Percentiles rank a stretch among this genome's conserved stretches.
Evolutionary conservation across 1,140 invertebrate species (phyloP).

Genomic region (Luehdorfia chinensis): DNA sequence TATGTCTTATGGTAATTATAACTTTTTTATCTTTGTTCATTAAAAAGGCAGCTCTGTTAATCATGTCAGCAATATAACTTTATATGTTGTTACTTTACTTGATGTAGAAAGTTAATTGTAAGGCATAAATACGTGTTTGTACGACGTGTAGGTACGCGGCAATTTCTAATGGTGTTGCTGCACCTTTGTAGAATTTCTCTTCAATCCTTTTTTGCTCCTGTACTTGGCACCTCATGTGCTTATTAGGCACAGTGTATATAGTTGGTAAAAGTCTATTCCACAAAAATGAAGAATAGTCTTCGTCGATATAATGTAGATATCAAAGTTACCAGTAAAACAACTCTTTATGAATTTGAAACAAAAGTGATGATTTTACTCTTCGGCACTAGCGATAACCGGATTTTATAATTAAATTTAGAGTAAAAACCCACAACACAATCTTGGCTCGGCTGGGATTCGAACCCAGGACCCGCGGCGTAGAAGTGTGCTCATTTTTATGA

Average conservation of each 20-base stretch:
- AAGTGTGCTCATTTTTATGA: too few relatives aligned
- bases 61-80: constrained; percentile 17
- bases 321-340: too few relatives aligned
- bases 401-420: too few relatives aligned
- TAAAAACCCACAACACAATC: too few relatives aligned
- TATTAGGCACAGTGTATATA: constrained; percentile 10
- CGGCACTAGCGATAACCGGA: too few relatives aligned
- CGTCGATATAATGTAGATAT: too few relatives aligned
- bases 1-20: too few relatives aligned
- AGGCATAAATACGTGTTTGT: constrained; percentile 34
- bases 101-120: constrained; percentile 47
- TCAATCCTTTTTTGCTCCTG: constrained; percentile 19
- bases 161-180: constrained; percentile 52
- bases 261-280: constrained; percentile 1
- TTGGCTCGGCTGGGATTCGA: too few relatives aligned
- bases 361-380: too few relatives aligned
- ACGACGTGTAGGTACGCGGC: constrained; percentile 34
- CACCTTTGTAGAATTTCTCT: constrained; percentile 32
- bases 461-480: too few relatives aligned
- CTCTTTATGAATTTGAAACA: too few relatives aligned
- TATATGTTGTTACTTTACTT: constrained; percentile 26
- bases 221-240: constrained; percentile 6
- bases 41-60: background rate
- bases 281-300: too few relatives aligned
- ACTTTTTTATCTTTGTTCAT: constrained; percentile 4